Base-by-base conservation (phyloP, 2,888 invertebrate species). In the Ophonus ardosiacus region DNA sequence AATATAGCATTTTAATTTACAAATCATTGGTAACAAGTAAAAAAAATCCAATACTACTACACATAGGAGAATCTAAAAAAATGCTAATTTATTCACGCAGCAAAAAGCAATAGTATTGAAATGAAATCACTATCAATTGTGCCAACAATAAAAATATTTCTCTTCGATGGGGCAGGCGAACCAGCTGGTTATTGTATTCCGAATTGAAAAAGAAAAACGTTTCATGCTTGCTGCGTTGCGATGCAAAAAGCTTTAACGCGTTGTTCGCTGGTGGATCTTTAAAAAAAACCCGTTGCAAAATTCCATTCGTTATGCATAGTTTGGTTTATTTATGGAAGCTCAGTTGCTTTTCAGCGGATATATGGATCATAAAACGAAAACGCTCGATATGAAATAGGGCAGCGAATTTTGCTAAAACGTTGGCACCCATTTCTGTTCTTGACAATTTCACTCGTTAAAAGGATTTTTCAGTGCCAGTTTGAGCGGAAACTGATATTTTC, bases 291-390 rank as follows among this genome's bases (percentile, higher is more conserved):
- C 81, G 81, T 61, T 65, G 57, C 65, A 65, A 83, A 83, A 83
- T 76, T 71, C 59, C 59, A 74, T 83, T 83, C 83, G 83, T 83
- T 74, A 83, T 83, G 83, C 83, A 76, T 76, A 57, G 83, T 83
- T 83, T 83, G 74, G 71, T 83, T 83, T 83, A 83, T 83, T 83
- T 83, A 83, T 83, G 74, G 51, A 76, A 83, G 61, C 51, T 18
- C 61, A 17, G 61, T 83, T 57, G 83, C 40, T 83, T 83, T 82
- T 31, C 83, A 78, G 31, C 84, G 84, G 84, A 84, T 63, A 78
- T 78, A 84, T 65, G 84, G 84, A 84, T 84, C 84, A 84, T 78
- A 78, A 80, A 80, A 40, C 40, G 59, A 61, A 61, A 80, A 40
- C 80, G 61, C 40, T 80, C 80, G 59, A 80, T 80, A 56, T 57